A percentile compares a stretch with the other conserved stretches of the same genome.
phyloP scores from a whole-genome alignment of 1,140 invertebrate genomes.

The Rhyacophila brunnea region DNA sequence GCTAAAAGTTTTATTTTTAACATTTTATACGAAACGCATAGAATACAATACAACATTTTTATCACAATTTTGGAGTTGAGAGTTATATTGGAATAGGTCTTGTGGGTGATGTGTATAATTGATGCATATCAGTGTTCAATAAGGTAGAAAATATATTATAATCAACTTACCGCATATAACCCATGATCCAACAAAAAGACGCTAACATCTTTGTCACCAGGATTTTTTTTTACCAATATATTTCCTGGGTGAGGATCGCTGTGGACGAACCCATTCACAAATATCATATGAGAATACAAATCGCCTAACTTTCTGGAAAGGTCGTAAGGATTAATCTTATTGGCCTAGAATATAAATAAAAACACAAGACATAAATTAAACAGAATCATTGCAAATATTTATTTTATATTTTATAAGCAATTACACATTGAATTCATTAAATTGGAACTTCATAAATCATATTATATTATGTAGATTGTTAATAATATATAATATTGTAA shows the following conservation, averaged over 20 bases:
- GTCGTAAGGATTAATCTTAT: slow-evolving; percentile 79
- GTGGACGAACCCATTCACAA: slow-evolving; percentile 95
- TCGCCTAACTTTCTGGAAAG: slow-evolving; percentile 84
- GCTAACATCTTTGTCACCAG: slow-evolving; percentile 62
- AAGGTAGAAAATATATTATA: background rate
- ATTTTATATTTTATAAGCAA: background rate
- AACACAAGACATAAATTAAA: background rate
- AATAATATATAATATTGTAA: too few species aligned
- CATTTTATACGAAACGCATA: too few species aligned
- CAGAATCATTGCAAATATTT: background rate
- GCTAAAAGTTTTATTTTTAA: too few species aligned
- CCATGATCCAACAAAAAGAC: slow-evolving; percentile 95
- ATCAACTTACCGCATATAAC: slow-evolving; percentile 82
- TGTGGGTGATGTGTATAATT: too few species aligned
- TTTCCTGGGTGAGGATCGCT: slow-evolving; percentile 99
- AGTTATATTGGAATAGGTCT: too few species aligned
- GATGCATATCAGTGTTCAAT: too few species aligned
- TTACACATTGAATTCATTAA: too few species aligned
- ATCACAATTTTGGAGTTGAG: too few species aligned
- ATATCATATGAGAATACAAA: slow-evolving; percentile 98
- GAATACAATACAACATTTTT: too few species aligned
- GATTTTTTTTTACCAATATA: slow-evolving; percentile 77
- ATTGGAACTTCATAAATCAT: too few species aligned
- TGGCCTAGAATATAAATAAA: slow-evolving; percentile 40
- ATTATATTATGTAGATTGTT: too few species aligned